Evolutionary conservation across 2,113 vertebrate species (phyloP), one percentile per base, ranked within the genome.

Genomic region (Lampris megalopsis): DNA sequence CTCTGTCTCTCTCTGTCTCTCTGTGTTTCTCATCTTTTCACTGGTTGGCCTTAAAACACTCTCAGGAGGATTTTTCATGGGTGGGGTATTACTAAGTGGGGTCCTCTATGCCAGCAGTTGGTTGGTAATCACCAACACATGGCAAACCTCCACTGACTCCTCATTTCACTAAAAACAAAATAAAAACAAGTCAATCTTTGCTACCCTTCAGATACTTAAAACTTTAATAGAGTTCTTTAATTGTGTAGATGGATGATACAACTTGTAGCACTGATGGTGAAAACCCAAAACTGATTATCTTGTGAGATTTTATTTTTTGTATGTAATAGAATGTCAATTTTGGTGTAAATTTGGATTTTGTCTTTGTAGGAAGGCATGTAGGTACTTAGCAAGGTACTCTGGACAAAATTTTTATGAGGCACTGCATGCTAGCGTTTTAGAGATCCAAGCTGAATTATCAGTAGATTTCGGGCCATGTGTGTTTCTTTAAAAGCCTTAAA

Each of bases 11-110:
- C 53, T 57, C 38, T 48, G 9, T 68, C 5, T 58, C 7, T 54
- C 6, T 37, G 60, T 62, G 66, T 40, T 4, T 36, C 50, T 47
- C 4, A 68, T 37, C 59, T 63, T 73, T 89, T 92, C 92, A 91
- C 92, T 88, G 75, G 89, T 70, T 82, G 92, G 92, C 93, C 93
- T 94, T 94, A 93, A 92, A 84, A 86, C 86, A 81, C 84, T 84
- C 92, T 93, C 91, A 91, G 91, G 92, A 89, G 90, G 86, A 24
- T 88, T 83, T 85, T 65, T 49, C 83, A 89, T 87, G 73, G 64
- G 63, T 71, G 9, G 69, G 67, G 79, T 49, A 42, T 85, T 68
- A 69, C n/a, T 59, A 49, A 71, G 59, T 6, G 6, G 75, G 60
- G 38, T n/a, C 60, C 52, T 42, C 63, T 48, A 45, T 71, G 73